Percentiles rank a stretch among this genome's conserved stretches.
These are phyloP conservation scores for Microctenopoma steveboyesi DNA, from an alignment of 2,797 vertebrate genomes.

Conservation along the genomic window DNA sequence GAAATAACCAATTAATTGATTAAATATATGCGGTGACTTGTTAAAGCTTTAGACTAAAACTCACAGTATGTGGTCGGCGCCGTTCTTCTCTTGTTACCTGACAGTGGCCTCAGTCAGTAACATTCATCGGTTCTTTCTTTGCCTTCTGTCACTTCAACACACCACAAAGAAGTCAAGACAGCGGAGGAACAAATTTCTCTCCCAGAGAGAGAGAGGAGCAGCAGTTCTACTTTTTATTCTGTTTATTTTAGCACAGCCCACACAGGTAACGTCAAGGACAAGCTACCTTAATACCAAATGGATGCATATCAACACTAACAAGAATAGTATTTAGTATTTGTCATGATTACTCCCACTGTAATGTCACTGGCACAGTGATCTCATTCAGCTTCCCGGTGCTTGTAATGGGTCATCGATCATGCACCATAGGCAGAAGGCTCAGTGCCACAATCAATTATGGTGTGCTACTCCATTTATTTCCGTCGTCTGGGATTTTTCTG, in stretches of 20 bases:
- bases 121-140: constrained; percentile 21
- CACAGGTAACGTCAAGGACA: constrained; percentile 58
- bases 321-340: background rate
- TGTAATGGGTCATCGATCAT: constrained; percentile 53
- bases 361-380: constrained; percentile 39
- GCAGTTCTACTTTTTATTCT: constrained; percentile 60
- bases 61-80: background rate
- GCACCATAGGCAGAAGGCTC: constrained; percentile 27
- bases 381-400: constrained; percentile 43
- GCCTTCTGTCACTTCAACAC: too few relatives aligned
- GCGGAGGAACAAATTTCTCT: constrained; percentile 53
- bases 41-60: constrained; percentile 8
- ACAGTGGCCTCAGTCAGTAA: constrained; percentile 23
- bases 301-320: constrained; percentile 33
- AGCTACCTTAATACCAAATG: constrained; percentile 56
- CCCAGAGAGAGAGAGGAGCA: constrained; percentile 39
- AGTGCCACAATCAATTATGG: constrained; percentile 41
- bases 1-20: background rate
- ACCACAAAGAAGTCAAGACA: constrained; percentile 8
- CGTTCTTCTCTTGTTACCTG: constrained; percentile 18
- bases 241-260: constrained; percentile 54
- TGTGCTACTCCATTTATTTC: constrained; percentile 29
- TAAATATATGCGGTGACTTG: constrained; percentile 1
- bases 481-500: constrained; percentile 49
- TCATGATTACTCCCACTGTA: constrained; percentile 34